Evolutionary conservation across 2,113 vertebrate species (phyloP).

Genomic region (Entelurus aequoreus): DNA sequence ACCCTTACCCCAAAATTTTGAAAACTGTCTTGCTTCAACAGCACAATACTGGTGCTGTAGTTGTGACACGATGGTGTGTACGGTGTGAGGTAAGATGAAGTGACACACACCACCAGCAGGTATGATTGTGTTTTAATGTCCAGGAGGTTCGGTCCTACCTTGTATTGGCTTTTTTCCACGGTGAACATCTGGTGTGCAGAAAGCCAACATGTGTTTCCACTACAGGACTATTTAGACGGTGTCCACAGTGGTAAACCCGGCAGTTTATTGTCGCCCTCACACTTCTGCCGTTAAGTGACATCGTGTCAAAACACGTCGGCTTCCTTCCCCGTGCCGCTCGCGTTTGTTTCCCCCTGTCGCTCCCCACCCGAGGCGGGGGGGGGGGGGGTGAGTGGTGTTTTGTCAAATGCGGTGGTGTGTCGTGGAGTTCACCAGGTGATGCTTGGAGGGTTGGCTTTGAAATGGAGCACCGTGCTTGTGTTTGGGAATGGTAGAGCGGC

Average conservation of each 20-base stretch:
- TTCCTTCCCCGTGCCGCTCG: constrained; percentile 16
- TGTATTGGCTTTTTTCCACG: constrained; percentile 48
- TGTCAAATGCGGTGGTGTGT: constrained; percentile 50
- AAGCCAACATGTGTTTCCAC: constrained; percentile 64
- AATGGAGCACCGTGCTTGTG: constrained; percentile 53
- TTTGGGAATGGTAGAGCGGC: constrained; percentile 29
- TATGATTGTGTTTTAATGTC: too few relatives aligned
- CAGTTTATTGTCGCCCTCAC: constrained; percentile 59
- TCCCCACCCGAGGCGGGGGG: constrained; percentile 49
- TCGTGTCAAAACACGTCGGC: constrained; percentile 64
- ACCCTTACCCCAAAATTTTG: too few relatives aligned
- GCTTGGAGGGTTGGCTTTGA: constrained; percentile 50
- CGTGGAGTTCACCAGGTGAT: constrained; percentile 25
- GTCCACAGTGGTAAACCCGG: constrained; percentile 60
- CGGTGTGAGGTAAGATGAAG: too few relatives aligned
- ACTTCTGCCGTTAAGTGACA: constrained; percentile 63
- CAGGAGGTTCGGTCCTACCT: constrained; percentile 48
- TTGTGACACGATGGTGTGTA: too few relatives aligned
- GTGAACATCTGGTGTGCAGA: constrained; percentile 59
- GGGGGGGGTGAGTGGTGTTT: constrained; percentile 47
- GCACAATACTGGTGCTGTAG: too few relatives aligned
- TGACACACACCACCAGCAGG: constrained; percentile 15
- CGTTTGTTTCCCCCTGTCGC: constrained; percentile 64
- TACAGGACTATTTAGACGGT: constrained; percentile 53
- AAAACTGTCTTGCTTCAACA: too few relatives aligned